Evolutionary conservation across 2,113 vertebrate species (phyloP).

Genomic region (Ancistrus triradiatus): DNA sequence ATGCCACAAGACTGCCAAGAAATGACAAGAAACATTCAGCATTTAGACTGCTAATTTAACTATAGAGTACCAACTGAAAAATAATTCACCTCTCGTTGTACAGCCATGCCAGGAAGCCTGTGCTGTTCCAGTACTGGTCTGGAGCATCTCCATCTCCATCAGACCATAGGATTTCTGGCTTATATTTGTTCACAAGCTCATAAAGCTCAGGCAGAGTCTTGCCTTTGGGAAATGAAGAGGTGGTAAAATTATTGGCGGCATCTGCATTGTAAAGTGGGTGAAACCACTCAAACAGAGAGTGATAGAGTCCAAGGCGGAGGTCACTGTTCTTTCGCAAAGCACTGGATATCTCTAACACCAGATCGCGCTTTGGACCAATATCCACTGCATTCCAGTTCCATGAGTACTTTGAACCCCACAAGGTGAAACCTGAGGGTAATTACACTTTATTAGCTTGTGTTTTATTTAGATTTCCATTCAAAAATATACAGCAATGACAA

Average conservation of each 20-base stretch:
- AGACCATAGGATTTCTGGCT: conserved; percentile 89
- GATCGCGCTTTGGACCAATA: conserved; percentile 79
- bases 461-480: too few species aligned
- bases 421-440: conserved; percentile 78
- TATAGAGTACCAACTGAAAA: too few species aligned
- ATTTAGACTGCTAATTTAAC: too few species aligned
- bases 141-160: conserved; percentile 87
- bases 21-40: too few species aligned
- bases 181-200: conserved; percentile 79
- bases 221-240: conserved; percentile 71
- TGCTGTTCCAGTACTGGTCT: conserved; percentile 91
- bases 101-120: conserved; percentile 91
- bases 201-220: conserved; percentile 90
- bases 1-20: too few species aligned
- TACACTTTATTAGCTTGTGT: not conserved
- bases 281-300: conserved; percentile 97
- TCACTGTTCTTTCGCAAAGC: conserved; percentile 70
- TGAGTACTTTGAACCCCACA: conserved; percentile 90
- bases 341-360: conserved; percentile 77
- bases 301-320: conserved; percentile 87
- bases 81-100: conserved; percentile 87
- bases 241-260: conserved; percentile 66
- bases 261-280: conserved; percentile 83
- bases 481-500: too few species aligned
- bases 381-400: conserved; percentile 96